phyloP scores from a whole-genome alignment of 2,113 vertebrate species.

The Nicator chloris region DNA sequence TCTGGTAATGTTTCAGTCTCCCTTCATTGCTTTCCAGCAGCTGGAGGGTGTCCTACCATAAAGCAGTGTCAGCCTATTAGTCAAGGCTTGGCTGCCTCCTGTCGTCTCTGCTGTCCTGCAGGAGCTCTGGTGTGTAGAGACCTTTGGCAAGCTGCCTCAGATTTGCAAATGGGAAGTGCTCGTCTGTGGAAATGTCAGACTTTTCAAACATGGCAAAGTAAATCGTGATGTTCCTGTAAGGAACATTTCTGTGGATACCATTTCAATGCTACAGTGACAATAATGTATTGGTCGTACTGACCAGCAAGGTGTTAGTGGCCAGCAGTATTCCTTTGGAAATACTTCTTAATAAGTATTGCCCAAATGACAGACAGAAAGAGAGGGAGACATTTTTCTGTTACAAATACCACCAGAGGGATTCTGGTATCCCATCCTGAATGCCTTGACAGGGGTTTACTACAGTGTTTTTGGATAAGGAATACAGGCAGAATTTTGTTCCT shows the following conservation, averaged over 20 bases:
- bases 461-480: neutral
- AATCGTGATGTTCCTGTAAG: neutral
- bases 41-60: neutral
- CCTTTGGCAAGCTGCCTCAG: neutral
- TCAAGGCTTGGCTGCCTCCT: neutral
- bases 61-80: neutral
- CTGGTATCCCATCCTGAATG: neutral
- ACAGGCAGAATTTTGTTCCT: neutral
- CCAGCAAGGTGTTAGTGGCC: neutral
- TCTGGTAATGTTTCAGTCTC: neutral
- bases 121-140: neutral
- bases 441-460: neutral
- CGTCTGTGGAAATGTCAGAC: slow-evolving; percentile 20
- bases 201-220: neutral
- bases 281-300: neutral
- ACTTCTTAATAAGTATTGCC: neutral
- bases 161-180: neutral
- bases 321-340: neutral
- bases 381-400: neutral
- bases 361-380: neutral
- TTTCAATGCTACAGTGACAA: neutral
- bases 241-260: neutral
- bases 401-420: neutral
- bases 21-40: neutral
- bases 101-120: neutral